Percentiles rank a stretch among this genome's conserved stretches.
phyloP scores from a whole-genome alignment of 2,113 vertebrate genomes.

The Osmerus mordax region DNA sequence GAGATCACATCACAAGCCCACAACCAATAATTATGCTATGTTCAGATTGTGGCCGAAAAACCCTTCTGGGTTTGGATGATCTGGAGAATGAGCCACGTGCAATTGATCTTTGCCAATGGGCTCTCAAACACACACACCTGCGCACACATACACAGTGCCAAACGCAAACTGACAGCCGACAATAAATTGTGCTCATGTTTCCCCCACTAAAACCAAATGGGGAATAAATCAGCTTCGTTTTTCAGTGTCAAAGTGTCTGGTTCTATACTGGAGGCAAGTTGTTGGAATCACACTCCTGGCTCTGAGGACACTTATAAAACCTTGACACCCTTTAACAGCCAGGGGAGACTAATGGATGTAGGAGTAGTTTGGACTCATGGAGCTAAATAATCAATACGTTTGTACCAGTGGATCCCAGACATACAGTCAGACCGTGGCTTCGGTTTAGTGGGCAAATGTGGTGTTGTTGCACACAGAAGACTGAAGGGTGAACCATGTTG shows the following conservation, averaged over 20 bases:
- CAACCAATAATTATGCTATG: no score
- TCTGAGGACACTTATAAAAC: not conserved
- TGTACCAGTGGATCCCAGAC: not conserved
- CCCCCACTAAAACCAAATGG: constrained; percentile 45
- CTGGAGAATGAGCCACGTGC: no score
- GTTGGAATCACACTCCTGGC: constrained; percentile 6
- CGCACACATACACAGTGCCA: not conserved
- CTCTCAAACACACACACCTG: not conserved
- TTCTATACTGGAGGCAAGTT: constrained; percentile 27
- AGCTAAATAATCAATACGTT: no score
- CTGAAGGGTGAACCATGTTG: no score
- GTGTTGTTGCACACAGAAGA: no score
- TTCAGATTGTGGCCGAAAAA: no score
- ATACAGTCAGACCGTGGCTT: no score
- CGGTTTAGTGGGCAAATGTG: no score
- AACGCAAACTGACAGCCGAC: constrained; percentile 7
- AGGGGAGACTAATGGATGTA: not conserved
- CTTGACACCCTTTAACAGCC: not conserved
- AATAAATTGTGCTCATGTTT: constrained; percentile 29
- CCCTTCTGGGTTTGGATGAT: no score
- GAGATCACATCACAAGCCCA: no score
- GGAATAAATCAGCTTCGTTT: constrained; percentile 45
- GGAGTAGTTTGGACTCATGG: no score
- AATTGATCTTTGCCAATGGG: no score
- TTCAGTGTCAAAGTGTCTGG: constrained; percentile 31